Conservation (phyloP, 2,113 vertebrate species). For the Brachionichthys hirsutus region DNA sequence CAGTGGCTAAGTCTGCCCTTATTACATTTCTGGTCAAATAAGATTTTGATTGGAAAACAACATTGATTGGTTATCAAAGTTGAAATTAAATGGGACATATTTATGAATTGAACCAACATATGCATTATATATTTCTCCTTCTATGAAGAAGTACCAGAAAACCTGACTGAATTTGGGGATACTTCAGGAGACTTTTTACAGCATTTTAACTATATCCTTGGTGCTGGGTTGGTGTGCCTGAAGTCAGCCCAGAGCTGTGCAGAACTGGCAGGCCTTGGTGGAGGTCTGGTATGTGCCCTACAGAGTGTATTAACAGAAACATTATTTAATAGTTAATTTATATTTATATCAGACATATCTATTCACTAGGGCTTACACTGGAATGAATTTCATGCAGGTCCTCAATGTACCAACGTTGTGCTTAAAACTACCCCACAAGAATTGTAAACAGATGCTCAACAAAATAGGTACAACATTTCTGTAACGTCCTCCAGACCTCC, state of each 20-base stretch:
- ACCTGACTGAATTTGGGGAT: no score
- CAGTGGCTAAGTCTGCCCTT: slow-evolving; percentile 8
- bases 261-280: no score
- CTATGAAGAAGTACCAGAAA: neutral
- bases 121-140: neutral
- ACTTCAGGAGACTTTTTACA: no score
- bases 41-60: no score
- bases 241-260: no score
- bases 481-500: slow-evolving; percentile 20
- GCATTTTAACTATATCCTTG: no score
- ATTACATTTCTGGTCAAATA: neutral
- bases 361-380: neutral
- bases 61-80: no score
- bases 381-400: slow-evolving; percentile 9
- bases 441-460: slow-evolving; percentile 59
- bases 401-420: slow-evolving; percentile 34
- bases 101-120: neutral
- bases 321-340: neutral
- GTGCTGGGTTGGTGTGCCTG: no score
- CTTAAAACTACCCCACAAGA: slow-evolving; percentile 49
- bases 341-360: neutral
- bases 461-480: slow-evolving; percentile 64
- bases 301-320: no score
- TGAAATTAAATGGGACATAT: no score
- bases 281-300: no score